phyloP scores from a whole-genome alignment of 1,140 invertebrate species.

The Triops longicaudatus region DNA sequence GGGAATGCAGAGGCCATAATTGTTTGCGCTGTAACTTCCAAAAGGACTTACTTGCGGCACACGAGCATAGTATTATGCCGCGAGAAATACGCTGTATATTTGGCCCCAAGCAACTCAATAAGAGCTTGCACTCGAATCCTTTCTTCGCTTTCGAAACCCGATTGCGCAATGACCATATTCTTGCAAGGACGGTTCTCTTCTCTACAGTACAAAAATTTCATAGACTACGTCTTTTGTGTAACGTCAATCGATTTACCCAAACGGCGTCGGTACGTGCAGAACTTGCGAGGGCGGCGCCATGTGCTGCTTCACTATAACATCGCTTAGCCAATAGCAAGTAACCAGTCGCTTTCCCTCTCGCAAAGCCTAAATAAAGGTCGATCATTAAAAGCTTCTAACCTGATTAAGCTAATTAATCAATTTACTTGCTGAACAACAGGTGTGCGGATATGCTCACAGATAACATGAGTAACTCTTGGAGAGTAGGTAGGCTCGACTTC shows the following conservation, averaged over 20 bases:
- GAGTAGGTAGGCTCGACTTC: constrained; percentile 78
- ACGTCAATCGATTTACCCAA: constrained; percentile 41
- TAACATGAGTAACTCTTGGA: constrained; percentile 76
- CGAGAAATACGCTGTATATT: constrained; percentile 55
- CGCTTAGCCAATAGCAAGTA: constrained; percentile 88
- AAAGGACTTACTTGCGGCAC: constrained; percentile 44
- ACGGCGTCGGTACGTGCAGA: constrained; percentile 72
- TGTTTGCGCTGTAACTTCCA: not conserved
- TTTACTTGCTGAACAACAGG: constrained; percentile 78
- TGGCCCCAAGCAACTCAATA: constrained; percentile 77
- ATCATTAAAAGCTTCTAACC: constrained; percentile 13
- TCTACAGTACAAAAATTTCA: too few relatives aligned
- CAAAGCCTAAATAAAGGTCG: constrained; percentile 48
- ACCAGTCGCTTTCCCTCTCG: constrained; percentile 76
- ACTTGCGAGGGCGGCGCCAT: constrained; percentile 82
- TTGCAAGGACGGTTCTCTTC: constrained; percentile 49
- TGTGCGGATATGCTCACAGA: constrained; percentile 81
- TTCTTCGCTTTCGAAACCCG: constrained; percentile 80
- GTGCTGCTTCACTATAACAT: constrained; percentile 72
- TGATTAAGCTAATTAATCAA: not conserved
- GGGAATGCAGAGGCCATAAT: too few relatives aligned
- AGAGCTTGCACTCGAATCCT: constrained; percentile 66
- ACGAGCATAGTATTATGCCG: constrained; percentile 52
- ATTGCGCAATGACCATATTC: constrained; percentile 59
- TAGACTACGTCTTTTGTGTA: too few relatives aligned